Evolutionary conservation across 2,113 vertebrate genomes (phyloP), one percentile per base, ranked within the genome.

Genomic region (Cyanoderma ruficeps): DNA sequence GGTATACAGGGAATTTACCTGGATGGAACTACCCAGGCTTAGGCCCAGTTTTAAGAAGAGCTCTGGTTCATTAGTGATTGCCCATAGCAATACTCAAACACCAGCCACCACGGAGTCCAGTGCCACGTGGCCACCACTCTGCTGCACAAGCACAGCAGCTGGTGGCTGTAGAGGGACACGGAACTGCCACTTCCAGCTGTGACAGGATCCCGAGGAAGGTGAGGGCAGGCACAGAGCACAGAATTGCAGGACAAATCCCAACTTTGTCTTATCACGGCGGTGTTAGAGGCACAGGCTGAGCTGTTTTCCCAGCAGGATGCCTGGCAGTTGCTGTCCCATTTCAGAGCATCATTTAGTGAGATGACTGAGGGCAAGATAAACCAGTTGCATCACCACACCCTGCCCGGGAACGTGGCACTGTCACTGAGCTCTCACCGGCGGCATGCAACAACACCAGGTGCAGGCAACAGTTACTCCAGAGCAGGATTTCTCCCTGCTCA

Each of bases 171-270:
- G 6, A 50, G n/a, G 63, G 68, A 86, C 44, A 33, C 4, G 8
- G 33, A 7, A n/a, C 37, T 23, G 25, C 28, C 42, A 12, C 46
- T 15, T 35, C 39, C 72, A 87, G 72, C 61, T 57, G 53, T 0
- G 2, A 60, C 31, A 35, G 24, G 15, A 50, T 20, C 27, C 49
- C 0, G 0, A 39, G 49, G 53, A 75, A 67, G 80, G 25, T 0
- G 1, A 67, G 53, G 20, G 30, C 33, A 57, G 49, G 55, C 60
- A 74, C 1, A 0, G 22, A 57, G 46, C 50, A 72, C 1, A 0
- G 22, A 46, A 47, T 0, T 0, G 0, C 16, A n/a, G 0, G 12
- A 3, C 19, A 63, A 70, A 21, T 28, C 50, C 57, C 75, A 68
- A 0, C 11, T 30, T 46, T 39, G 37, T 5, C 52, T 63, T 33